Evolutionary conservation across 2,113 vertebrate genomes (phyloP), one percentile per base, ranked within the genome.

Genomic region (Loxodonta africana): DNA sequence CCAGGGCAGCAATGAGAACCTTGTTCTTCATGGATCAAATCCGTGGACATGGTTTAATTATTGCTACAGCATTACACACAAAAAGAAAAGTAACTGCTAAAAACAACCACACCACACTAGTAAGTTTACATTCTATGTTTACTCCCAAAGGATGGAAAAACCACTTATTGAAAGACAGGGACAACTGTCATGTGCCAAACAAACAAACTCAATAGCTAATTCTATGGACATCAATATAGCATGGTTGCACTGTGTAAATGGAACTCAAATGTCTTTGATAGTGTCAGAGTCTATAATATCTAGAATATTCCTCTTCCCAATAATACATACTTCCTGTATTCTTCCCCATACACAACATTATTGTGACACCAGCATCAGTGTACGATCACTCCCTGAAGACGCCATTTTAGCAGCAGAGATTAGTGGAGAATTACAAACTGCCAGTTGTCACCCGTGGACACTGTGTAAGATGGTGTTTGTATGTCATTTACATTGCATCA

Each of bases 391-490:
- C 26, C 90, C 41, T 90, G 30, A 33, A 60, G 76, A 33, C 37
- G 48, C 20, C 11, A 65, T n/a, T 1, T 26, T 87, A 74, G 18
- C 15, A 78, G 86, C 46, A 80, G 20, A 44, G 25, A 14, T 20
- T 60, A 11, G 1, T 14, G 44, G 3, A 78, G 17, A 7, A 14
- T 44, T 10, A 6, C 8, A 0, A 10, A 41, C 3, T 74, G 18
- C 2, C 11, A 12, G 7, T 83, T n/a, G 7, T 25, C 62, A 8
- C 12, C 21, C 37, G 77, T 3, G 25, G 11, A 73, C 76, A 63
- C 51, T 25, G 44, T 11, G 2, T 62, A 73, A 91, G 18, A 33
- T 74, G 23, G 37, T 20, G 74, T 57, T 5, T 33, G 17, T 11
- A 60, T 23, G 88, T 65, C 20, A 86, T 67, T 90, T 82, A 48